Evolutionary conservation across 2,113 vertebrate species (phyloP), one percentile per base, ranked within the genome.

Genomic region (Cyprinodon brontotheroides): DNA sequence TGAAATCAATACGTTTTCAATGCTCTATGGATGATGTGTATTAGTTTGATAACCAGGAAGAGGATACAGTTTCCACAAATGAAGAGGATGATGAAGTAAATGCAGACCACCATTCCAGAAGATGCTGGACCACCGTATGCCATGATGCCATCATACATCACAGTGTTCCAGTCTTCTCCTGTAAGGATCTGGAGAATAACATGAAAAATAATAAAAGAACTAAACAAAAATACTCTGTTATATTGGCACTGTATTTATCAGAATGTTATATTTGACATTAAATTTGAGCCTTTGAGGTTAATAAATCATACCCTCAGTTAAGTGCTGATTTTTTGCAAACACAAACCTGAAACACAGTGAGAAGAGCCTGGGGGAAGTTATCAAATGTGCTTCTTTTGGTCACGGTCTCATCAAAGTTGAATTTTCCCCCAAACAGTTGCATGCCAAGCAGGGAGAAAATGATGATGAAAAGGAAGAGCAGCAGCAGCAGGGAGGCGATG

Each of bases 51-150:
- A 69, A 37, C 65, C 29, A 36, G 9, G 20, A 65, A 60, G 90
- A 97, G 96, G 98, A 99, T 99, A 99, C 98, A 99, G 93, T 99
- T 99, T 84, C 98, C 98, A 84, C 98, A 99, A 84, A 99, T 98
- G 93, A 99, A 99, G 87, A 99, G 97, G 82, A 99, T 98, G 90
- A 99, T 99, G 92, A 99, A 99, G 91, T 99, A 99, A 90, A 99
- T 96, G 86, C 97, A 98, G 82, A 99, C 97, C 1, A 99, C 95
- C 97, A 99, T 99, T 69, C 98, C 98, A 4, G 98, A 98, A 0
- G 98, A 99, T 5, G 97, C 96, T 0, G 98, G 98, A 3, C 98
- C 98, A 0, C 98, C 98, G 0, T 99, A 99, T 0, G 98, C 98
- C 97, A 98, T 99, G 79, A 99, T 99, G 40, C 98, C 98, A 8